A percentile compares a stretch with the other conserved stretches of the same genome.
phyloP scores from a whole-genome alignment of 2,113 vertebrate species.

The Macaca nemestrina region DNA sequence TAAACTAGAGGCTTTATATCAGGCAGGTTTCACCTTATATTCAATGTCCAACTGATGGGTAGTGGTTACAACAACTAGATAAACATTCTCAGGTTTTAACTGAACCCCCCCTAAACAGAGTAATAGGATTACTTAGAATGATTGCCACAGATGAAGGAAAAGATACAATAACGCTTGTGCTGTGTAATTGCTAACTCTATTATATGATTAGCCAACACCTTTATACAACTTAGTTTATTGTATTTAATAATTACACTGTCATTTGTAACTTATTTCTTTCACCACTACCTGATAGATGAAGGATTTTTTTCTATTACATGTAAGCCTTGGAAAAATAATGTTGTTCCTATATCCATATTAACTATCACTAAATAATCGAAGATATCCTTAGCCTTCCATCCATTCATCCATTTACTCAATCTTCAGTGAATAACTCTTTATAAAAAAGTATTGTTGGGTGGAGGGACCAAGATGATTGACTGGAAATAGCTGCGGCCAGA shows the following conservation, averaged over 20 bases:
- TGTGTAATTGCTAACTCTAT: not conserved
- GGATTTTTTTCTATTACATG: not conserved
- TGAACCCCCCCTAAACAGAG: not conserved
- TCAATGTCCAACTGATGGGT: not conserved
- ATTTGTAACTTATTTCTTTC: not conserved
- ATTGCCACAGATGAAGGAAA: not conserved
- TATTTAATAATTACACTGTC: not conserved
- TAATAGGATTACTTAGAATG: not conserved
- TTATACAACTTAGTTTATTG: not conserved
- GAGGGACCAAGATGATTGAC: too few relatives aligned
- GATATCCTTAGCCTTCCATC: not conserved
- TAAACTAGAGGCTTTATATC: not conserved
- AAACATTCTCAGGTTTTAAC: not conserved
- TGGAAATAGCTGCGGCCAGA: too few relatives aligned
- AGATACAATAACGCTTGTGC: not conserved
- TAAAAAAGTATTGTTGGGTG: not conserved
- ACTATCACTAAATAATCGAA: slow-evolving; percentile 2
- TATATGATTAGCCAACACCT: not conserved
- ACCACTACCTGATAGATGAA: not conserved
- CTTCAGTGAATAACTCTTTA: not conserved
- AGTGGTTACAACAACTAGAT: not conserved
- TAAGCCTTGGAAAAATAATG: not conserved
- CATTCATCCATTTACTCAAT: not conserved
- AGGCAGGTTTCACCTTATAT: not conserved
- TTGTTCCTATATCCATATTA: not conserved